Evolutionary conservation across 1,140 invertebrate genomes (phyloP).

Genomic region (Leptonema lineaticorne): DNA sequence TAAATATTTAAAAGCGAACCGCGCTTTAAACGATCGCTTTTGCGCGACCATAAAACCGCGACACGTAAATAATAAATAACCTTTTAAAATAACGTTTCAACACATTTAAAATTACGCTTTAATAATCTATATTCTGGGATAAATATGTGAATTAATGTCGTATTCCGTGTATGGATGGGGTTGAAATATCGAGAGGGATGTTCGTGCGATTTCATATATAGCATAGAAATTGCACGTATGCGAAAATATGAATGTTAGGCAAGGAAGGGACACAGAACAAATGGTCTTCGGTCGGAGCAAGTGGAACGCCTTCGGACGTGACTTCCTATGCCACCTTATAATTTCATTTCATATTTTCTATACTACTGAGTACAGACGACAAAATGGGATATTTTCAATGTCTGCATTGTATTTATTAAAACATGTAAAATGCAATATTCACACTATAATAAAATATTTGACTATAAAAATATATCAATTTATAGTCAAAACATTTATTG

Average conservation of each 20-base stretch:
- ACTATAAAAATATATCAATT: too few species aligned
- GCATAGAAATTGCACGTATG: neutral
- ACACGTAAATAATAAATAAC: conserved; percentile 20
- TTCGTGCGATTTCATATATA: neutral
- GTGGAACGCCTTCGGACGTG: conserved; percentile 38
- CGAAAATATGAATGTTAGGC: too few species aligned
- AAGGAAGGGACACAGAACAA: conserved; percentile 14
- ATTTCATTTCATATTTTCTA: conserved; percentile 29
- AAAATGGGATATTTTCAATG: neutral
- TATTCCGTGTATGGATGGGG: too few species aligned
- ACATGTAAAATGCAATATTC: too few species aligned
- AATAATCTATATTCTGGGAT: too few species aligned
- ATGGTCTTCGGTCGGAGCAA: conserved; percentile 24
- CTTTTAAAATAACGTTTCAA: neutral
- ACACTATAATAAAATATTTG: too few species aligned
- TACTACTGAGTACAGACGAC: neutral
- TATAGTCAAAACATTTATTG: too few species aligned
- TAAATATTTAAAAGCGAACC: conserved; percentile 18
- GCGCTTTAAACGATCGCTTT: neutral
- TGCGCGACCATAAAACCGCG: neutral
- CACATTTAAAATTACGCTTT: neutral
- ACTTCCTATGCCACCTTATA: conserved; percentile 34
- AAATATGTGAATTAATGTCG: too few species aligned
- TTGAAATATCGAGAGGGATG: neutral
- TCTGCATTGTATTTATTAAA: too few species aligned